A percentile compares a stretch with the other conserved stretches of the same genome.
Conservation (phyloP, 2,888 invertebrate genomes). For the Microdon myrmicae region DNA sequence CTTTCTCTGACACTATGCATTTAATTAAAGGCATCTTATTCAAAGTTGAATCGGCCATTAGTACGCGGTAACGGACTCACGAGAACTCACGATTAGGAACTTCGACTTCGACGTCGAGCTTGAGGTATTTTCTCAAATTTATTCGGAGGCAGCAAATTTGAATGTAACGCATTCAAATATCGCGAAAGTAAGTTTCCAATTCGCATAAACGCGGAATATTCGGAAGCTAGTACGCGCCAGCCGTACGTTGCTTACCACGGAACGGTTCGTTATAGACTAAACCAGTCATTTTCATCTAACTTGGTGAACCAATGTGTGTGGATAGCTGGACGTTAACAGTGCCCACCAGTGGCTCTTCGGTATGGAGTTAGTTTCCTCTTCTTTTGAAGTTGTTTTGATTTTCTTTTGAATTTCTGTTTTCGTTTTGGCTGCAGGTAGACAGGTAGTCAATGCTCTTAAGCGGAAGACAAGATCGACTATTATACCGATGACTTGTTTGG, state of each 20-base stretch:
- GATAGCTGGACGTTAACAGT: neutral
- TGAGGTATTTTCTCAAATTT: constrained; percentile 30
- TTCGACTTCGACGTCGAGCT: constrained; percentile 7
- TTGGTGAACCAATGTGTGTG: constrained; percentile 44
- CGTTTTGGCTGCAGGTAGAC: too few species aligned
- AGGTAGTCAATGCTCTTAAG: constrained; percentile 27
- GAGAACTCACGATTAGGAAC: constrained; percentile 2
- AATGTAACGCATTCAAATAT: constrained; percentile 19
- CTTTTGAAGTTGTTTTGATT: neutral
- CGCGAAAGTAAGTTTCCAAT: too few species aligned
- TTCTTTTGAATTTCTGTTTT: too few species aligned
- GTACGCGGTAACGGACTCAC: constrained; percentile 3
- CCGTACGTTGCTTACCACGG: constrained; percentile 30
- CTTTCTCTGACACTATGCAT: constrained; percentile 20
- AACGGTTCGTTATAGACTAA: constrained; percentile 47
- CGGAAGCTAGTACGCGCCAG: neutral
- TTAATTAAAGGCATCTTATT: neutral
- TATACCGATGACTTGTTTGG: constrained; percentile 29
- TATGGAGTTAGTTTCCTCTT: neutral
- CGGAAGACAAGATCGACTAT: constrained; percentile 41
- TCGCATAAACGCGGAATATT: constrained; percentile 19
- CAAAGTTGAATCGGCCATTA: constrained; percentile 7
- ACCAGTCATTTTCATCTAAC: constrained; percentile 32
- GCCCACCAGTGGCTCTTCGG: too few species aligned
- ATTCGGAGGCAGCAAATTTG: neutral